phyloP scores from a whole-genome alignment of 1,140 invertebrate species.

The Rhizoglyphus robini region DNA sequence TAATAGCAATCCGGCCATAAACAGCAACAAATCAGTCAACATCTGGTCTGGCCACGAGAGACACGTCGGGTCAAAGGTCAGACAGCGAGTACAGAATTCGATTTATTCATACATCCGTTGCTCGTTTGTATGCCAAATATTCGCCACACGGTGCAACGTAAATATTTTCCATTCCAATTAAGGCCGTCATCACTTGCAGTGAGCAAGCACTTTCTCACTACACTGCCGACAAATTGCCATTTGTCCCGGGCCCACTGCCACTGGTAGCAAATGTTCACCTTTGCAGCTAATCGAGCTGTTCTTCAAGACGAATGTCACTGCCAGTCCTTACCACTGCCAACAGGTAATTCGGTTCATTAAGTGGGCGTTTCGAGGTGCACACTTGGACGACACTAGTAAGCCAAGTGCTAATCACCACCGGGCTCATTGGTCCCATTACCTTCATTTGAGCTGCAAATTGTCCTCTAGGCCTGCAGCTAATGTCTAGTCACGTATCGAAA shows the following conservation, averaged over 20 bases:
- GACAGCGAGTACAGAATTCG: slow-evolving; percentile 1
- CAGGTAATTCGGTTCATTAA: slow-evolving; percentile 1
- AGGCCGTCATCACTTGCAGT: background rate
- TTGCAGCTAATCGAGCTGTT: background rate
- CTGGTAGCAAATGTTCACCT: background rate
- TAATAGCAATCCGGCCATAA: slow-evolving; percentile 5
- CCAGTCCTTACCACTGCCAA: background rate
- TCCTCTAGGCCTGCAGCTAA: background rate
- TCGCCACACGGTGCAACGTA: background rate
- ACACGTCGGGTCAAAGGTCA: background rate
- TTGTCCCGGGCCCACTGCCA: background rate
- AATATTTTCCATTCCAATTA: slow-evolving; percentile 12
- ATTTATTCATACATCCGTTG: slow-evolving; percentile 19
- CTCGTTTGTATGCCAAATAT: slow-evolving; percentile 5
- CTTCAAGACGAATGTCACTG: background rate
- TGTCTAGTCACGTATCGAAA: slow-evolving; percentile 10
- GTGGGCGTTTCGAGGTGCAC: background rate
- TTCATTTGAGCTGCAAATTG: slow-evolving; percentile 1
- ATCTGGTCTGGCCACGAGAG: slow-evolving; percentile 14
- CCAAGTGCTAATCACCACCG: background rate
- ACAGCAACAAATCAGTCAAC: slow-evolving; percentile 13
- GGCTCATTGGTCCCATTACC: background rate
- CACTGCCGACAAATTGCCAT: background rate
- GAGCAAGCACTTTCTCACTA: background rate
- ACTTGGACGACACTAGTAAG: background rate